Evolutionary conservation across 2,113 vertebrate genomes (phyloP).

Genomic region (Heterochromis multidens): DNA sequence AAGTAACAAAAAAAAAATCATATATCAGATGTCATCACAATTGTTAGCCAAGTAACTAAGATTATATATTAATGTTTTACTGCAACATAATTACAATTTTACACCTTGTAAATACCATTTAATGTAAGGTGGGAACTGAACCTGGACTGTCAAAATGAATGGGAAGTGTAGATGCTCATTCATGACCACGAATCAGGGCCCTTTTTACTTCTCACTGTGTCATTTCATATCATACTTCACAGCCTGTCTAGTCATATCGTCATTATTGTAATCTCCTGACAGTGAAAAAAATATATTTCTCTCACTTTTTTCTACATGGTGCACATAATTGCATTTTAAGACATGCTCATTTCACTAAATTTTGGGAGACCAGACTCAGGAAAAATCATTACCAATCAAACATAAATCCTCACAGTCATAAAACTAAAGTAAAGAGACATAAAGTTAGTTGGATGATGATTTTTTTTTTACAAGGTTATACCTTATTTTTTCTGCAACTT

Average conservation of each 20-base stretch:
- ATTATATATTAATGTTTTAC: background rate
- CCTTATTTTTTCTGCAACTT: background rate
- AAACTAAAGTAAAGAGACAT: slow-evolving; percentile 18
- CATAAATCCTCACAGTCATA: background rate
- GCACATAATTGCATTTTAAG: slow-evolving; percentile 22
- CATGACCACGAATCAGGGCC: background rate
- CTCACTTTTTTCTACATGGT: background rate
- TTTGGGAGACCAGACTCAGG: background rate
- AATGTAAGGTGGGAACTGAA: background rate
- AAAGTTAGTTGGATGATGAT: background rate
- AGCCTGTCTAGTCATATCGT: background rate
- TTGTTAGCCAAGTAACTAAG: background rate
- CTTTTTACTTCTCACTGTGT: background rate
- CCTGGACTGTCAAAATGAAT: background rate
- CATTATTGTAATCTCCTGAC: background rate
- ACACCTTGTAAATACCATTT: background rate
- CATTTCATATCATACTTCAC: background rate
- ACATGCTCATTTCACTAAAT: background rate
- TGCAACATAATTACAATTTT: background rate
- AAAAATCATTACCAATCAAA: slow-evolving; percentile 25
- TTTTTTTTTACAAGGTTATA: background rate
- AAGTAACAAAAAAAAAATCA: background rate
- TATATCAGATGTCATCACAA: background rate
- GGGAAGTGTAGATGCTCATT: background rate
- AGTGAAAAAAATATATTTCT: slow-evolving; percentile 8